Evolutionary conservation across 92 coral and sea anemone species (phyloP), one percentile per base, ranked within the genome.

Genomic region (Porites divaricata): DNA sequence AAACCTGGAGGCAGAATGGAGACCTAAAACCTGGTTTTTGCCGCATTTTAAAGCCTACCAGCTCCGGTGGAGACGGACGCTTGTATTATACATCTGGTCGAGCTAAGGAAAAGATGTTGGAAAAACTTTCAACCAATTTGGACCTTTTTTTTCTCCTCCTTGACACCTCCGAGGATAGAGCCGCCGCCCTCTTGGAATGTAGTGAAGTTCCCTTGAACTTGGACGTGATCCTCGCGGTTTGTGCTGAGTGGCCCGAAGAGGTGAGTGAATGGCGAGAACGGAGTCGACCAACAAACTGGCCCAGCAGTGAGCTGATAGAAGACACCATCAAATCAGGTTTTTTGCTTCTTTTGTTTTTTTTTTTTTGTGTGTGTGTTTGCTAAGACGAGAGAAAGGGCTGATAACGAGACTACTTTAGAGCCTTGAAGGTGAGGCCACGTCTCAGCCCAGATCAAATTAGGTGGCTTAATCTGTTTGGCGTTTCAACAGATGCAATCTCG

Each of bases 81-180:
- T 78, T 22, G 9, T 78, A 78, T 13, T 78, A 64, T 64, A 1
- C 83, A 64, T 0, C 83, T 51, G 23, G 25, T 0, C 25, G 26
- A 61, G 83, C 83, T 19, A 78, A 13, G 28, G 4, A 78, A 61
- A 78, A 78, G 76, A 25, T 53, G 67, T 50, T 2, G 59, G 23
- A 8, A 11, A 1, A 0, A 14, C 1, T 79, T 9, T 28, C 28
- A 63, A 67, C n/a, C 25, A 63, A 8, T 23, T 16, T 65, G 59
- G 77, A 65, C 63, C 22, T 49, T 16, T 25, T 0, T 4, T 22
- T 78, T 19, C 28, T 1, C 6, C 0, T 25, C 8, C 76, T 78
- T 23, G 76, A 78, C 9, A 64, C 61, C 4, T 9, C 83, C 57
- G 83, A 78, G 49, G 83, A 78, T 24, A 62, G 83, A 78, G 83